phyloP scores from a whole-genome alignment of 2,113 vertebrate genomes.

The Crotalus viridis region DNA sequence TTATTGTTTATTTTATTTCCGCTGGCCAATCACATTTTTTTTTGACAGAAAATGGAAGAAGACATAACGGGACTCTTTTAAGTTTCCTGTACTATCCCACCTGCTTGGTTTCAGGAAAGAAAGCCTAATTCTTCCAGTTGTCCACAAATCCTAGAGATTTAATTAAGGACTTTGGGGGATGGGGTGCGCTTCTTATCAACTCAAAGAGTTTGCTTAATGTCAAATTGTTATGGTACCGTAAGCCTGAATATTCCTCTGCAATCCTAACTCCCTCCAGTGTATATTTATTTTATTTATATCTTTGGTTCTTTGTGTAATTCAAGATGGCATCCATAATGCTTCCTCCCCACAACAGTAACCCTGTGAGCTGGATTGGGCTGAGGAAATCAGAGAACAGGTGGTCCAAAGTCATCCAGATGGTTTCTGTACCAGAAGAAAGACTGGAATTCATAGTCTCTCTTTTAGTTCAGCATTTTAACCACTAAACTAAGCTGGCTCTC shows the following conservation, averaged over 20 bases:
- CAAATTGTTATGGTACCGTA: neutral
- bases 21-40: neutral
- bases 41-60: neutral
- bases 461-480: neutral
- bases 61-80: neutral
- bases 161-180: neutral
- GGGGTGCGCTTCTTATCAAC: neutral
- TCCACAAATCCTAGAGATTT: neutral
- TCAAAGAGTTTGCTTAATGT: neutral
- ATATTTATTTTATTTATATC: neutral
- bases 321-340: neutral
- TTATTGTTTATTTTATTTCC: neutral
- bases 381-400: neutral
- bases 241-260: neutral
- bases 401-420: neutral
- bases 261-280: neutral
- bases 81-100: neutral
- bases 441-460: neutral
- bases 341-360: neutral
- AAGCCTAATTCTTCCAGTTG: neutral
- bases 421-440: neutral
- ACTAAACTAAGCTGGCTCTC: neutral
- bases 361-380: neutral
- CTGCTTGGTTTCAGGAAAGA: neutral
- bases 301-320: neutral